Conservation (phyloP, 2,797 vertebrate species). For the Enteromius thamalakanensis region DNA sequence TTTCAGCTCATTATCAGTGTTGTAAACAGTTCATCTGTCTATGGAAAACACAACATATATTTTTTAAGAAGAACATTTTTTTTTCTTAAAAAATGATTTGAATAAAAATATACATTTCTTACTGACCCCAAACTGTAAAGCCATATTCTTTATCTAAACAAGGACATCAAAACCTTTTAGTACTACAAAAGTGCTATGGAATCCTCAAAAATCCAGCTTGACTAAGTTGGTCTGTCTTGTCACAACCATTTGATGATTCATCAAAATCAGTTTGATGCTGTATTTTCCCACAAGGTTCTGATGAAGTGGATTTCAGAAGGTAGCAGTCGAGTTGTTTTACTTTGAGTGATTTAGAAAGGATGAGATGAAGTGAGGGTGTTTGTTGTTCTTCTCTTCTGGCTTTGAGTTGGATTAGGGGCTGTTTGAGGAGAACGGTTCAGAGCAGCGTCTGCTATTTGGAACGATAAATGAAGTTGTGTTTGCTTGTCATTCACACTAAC, state of each 20-base stretch:
- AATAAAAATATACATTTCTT: neutral
- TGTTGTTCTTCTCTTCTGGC: conserved; percentile 57
- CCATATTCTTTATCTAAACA: neutral
- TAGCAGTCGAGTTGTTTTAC: neutral
- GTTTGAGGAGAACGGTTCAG: conserved; percentile 61
- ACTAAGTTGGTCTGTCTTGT: neutral
- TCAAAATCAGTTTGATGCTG: neutral
- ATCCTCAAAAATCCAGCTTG: neutral
- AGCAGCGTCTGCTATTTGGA: neutral
- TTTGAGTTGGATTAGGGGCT: conserved; percentile 67
- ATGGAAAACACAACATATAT: no score
- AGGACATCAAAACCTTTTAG: neutral
- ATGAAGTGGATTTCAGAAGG: neutral
- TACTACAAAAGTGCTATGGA: neutral
- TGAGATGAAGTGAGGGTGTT: neutral
- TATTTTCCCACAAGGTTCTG: neutral
- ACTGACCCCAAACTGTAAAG: neutral
- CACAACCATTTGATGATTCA: neutral
- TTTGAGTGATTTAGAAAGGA: neutral
- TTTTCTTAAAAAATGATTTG: neutral
- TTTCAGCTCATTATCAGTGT: neutral
- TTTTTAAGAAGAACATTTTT: no score
- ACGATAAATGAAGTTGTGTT: neutral
- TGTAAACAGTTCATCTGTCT: no score
- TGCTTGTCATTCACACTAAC: neutral